Conservation (phyloP, 35 echinoderm and acorn worm genomes). For the Patiria miniata region DNA sequence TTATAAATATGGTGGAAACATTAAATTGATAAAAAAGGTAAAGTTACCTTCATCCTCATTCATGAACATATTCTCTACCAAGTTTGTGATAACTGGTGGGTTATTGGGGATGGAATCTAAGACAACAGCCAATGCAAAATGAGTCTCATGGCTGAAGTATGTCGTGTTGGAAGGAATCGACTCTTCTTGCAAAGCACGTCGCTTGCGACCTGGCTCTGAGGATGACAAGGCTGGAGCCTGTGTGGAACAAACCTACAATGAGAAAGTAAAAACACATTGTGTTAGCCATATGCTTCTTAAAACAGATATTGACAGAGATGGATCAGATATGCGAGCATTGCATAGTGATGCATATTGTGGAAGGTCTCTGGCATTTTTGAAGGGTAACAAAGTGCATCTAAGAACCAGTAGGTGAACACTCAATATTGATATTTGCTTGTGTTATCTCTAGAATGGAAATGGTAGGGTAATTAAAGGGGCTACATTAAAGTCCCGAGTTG, state of each 20-base stretch:
- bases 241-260: constrained; percentile 44
- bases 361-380: too few relatives aligned
- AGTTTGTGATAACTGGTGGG: constrained; percentile 8
- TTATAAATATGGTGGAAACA: too few relatives aligned
- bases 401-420: too few relatives aligned
- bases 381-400: too few relatives aligned
- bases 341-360: too few relatives aligned
- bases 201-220: background rate
- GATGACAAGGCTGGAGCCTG: background rate
- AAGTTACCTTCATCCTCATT: constrained; percentile 50
- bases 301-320: background rate
- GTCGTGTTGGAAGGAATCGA: background rate
- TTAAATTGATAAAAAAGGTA: too few relatives aligned
- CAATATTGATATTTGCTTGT: too few relatives aligned
- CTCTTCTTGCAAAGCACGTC: background rate
- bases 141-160: constrained; percentile 38
- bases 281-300: background rate
- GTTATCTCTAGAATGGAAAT: too few relatives aligned
- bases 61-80: background rate
- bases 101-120: background rate
- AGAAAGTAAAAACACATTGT: background rate
- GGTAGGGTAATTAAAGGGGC: too few relatives aligned
- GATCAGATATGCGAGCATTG: too few relatives aligned
- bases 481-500: too few relatives aligned
- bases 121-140: constrained; percentile 21